Conservation (phyloP, 2,888 invertebrate species). For the Nomada flava region DNA sequence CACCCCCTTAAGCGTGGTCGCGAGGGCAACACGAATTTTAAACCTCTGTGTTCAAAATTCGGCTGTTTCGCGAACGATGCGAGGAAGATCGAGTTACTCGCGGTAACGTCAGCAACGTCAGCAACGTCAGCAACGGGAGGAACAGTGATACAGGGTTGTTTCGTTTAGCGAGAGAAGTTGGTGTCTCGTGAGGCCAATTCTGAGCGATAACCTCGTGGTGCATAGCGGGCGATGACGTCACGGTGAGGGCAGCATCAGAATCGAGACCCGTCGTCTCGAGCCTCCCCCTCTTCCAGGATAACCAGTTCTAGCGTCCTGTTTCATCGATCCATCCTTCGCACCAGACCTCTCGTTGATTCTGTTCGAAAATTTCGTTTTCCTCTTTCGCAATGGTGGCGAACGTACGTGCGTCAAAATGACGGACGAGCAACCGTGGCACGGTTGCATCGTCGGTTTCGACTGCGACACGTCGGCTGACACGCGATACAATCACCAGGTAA, state of each 20-base stretch:
- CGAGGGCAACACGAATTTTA: no score
- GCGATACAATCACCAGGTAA: no score
- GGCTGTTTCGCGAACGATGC: neutral
- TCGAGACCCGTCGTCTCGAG: conserved; percentile 45
- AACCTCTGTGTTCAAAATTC: neutral
- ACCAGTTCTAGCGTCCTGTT: conserved; percentile 53
- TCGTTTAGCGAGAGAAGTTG: neutral
- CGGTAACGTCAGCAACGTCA: no score
- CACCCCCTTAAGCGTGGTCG: neutral
- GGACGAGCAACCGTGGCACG: no score
- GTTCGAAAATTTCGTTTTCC: neutral
- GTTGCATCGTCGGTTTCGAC: no score
- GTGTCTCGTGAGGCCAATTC: conserved; percentile 19
- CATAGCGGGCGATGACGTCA: conserved; percentile 58
- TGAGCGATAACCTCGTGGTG: conserved; percentile 53
- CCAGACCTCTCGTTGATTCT: conserved; percentile 12
- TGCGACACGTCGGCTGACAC: no score
- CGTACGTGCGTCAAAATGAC: conserved; percentile 33
- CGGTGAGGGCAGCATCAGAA: conserved; percentile 42
- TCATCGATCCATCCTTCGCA: conserved; percentile 39
- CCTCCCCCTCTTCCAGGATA: conserved; percentile 44
- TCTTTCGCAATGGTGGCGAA: neutral
- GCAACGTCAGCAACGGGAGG: neutral
- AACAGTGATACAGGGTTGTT: neutral
- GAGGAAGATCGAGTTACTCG: neutral